These are phyloP conservation scores for Ellobius talpinus DNA, from an alignment of 2,113 vertebrate species.

Conservation along the genomic window DNA sequence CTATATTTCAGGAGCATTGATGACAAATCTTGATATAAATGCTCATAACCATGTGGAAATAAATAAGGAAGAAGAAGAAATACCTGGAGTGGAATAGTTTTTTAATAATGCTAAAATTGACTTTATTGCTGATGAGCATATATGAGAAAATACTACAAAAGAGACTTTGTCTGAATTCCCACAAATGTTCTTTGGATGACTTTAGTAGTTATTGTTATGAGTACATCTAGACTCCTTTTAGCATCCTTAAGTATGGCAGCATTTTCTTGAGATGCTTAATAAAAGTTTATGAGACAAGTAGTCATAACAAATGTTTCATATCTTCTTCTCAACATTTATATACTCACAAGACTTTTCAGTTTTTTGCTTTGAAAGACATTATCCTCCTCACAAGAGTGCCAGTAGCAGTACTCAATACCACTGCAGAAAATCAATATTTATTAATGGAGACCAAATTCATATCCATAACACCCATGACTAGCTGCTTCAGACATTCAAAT, in stretches of 20 bases:
- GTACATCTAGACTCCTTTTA: background rate
- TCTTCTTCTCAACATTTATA: background rate
- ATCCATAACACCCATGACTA: conserved; percentile 15
- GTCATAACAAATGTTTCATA: background rate
- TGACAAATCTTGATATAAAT: conserved; percentile 78
- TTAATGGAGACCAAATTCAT: background rate
- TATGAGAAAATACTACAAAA: background rate
- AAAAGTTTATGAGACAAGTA: background rate
- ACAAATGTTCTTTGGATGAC: background rate
- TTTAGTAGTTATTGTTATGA: background rate
- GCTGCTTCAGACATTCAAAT: background rate
- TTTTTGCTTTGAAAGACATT: background rate
- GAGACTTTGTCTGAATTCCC: background rate
- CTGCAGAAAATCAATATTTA: background rate
- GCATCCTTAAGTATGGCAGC: background rate
- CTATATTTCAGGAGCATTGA: conserved; percentile 73
- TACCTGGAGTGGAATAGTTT: conserved; percentile 48
- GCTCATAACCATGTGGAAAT: conserved; percentile 68
- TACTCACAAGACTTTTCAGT: background rate
- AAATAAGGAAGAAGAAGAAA: conserved; percentile 75
- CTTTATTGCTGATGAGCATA: background rate
- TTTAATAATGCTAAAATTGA: conserved; percentile 46
- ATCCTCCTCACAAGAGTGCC: background rate
- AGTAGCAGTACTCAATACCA: background rate
- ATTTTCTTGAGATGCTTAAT: background rate